Evolutionary conservation across 2,113 vertebrate genomes (phyloP).

Genomic region (Holacanthus passer): DNA sequence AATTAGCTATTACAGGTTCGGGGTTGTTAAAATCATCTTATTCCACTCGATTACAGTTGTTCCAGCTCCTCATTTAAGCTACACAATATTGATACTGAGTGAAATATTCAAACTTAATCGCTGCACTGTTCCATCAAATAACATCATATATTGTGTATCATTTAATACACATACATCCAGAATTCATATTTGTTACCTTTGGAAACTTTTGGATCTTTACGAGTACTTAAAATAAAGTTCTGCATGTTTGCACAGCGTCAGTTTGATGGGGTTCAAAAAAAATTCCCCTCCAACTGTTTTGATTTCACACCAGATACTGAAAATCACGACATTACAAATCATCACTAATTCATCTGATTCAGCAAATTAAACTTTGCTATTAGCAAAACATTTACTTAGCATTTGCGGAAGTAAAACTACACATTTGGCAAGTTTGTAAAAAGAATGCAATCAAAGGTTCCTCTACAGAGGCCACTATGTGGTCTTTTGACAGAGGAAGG

Average conservation of each 20-base stretch:
- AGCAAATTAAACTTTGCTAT: conserved; percentile 16
- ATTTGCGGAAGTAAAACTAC: conserved; percentile 63
- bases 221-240: neutral
- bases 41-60: neutral
- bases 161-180: neutral
- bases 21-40: neutral
- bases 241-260: neutral
- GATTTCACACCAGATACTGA: neutral
- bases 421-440: conserved; percentile 42
- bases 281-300: neutral
- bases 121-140: neutral
- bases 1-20: neutral
- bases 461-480: neutral
- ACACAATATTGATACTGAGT: neutral
- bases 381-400: neutral
- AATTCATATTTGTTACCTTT: neutral
- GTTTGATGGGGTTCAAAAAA: neutral
- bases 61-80: neutral
- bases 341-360: conserved; percentile 27
- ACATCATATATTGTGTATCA: neutral
- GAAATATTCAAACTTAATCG: neutral
- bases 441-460: conserved; percentile 11
- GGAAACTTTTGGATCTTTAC: neutral
- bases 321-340: neutral
- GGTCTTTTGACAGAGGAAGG: conserved; percentile 17